phyloP scores from a whole-genome alignment of 2,797 vertebrate species.

The Intellagama lesueurii region DNA sequence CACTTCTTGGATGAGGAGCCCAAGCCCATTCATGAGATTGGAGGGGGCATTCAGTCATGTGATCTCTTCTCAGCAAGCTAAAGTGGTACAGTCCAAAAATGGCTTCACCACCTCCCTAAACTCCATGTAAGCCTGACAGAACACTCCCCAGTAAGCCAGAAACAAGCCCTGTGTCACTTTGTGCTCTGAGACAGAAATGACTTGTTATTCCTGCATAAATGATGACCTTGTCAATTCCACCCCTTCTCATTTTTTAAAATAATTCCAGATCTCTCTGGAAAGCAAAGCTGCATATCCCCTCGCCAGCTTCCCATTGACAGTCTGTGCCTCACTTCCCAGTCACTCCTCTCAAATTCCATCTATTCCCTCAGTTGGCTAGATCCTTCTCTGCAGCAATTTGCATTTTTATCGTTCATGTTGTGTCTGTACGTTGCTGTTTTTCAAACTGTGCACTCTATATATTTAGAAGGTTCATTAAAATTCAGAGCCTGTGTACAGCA shows the following conservation, averaged over 20 bases:
- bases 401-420: conserved; percentile 43
- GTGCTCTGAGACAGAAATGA: not conserved
- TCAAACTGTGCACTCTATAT: conserved; percentile 51
- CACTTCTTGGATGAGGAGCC: not conserved
- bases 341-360: not conserved
- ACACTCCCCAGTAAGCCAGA: not conserved
- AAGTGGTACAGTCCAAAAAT: not conserved
- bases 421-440: conserved; percentile 33
- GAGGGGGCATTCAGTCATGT: not conserved
- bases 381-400: conserved; percentile 33
- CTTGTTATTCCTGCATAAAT: not conserved
- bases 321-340: conserved; percentile 8
- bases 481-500: conserved; percentile 52
- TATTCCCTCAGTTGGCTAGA: not conserved
- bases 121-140: not conserved
- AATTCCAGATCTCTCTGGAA: not conserved
- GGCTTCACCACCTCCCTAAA: not conserved
- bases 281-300: not conserved
- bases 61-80: not conserved
- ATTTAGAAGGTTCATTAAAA: conserved; percentile 68
- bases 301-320: conserved; percentile 15
- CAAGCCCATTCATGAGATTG: not conserved
- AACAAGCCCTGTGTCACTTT: not conserved
- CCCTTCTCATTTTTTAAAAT: not conserved
- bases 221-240: not conserved